phyloP scores from a whole-genome alignment of 2,113 vertebrate species.

The Leptosomus discolor region DNA sequence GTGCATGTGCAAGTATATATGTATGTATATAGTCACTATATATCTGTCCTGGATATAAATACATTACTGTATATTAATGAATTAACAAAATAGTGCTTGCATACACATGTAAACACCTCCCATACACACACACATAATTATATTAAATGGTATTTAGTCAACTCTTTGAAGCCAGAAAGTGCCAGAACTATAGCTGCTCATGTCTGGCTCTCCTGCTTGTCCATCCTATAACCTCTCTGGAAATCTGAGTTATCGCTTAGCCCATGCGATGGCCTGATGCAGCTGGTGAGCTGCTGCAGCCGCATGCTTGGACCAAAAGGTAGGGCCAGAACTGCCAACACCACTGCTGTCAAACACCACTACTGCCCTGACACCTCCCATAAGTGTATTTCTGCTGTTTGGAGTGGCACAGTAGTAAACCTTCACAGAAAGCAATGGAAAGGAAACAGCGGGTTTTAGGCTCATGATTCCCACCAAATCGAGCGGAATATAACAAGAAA shows the following conservation, averaged over 20 bases:
- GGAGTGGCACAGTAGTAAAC: neutral
- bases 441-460: neutral
- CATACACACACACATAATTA: neutral
- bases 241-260: neutral
- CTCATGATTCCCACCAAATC: neutral
- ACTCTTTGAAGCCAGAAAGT: neutral
- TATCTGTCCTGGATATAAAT: neutral
- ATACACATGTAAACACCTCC: neutral
- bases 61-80: neutral
- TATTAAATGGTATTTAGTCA: neutral
- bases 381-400: neutral
- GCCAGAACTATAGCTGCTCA: neutral
- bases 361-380: neutral
- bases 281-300: neutral
- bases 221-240: neutral
- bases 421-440: neutral
- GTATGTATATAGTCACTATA: neutral
- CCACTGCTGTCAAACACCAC: neutral
- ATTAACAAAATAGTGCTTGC: neutral
- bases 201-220: neutral
- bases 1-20: neutral
- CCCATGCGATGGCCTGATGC: fast-evolving
- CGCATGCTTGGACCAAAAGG: fast-evolving
- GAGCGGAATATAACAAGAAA: neutral
- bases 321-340: neutral